These are phyloP conservation scores for Drosophila sp. DNA, from an alignment of 1,140 invertebrate genomes.

Conservation along the genomic window DNA sequence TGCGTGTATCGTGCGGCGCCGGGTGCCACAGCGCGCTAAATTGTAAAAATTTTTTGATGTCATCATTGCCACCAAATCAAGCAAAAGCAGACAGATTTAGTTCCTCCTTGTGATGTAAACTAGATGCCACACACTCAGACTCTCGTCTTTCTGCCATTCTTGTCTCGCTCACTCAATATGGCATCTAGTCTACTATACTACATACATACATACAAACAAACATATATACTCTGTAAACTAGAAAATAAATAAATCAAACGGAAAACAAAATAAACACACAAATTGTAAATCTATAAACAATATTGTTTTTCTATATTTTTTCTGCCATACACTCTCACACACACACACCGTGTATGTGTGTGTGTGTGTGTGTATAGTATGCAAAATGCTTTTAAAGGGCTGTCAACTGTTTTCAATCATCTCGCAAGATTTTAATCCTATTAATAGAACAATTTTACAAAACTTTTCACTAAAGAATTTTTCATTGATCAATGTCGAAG, in stretches of 20 bases:
- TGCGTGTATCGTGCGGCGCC: constrained; percentile 57
- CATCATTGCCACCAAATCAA: constrained; percentile 10
- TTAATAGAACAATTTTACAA: neutral
- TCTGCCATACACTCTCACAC: too few species aligned
- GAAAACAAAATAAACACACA: constrained; percentile 8
- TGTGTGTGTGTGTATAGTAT: neutral
- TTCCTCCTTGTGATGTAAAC: constrained; percentile 60
- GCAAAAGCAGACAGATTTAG: constrained; percentile 33
- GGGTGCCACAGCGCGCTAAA: constrained; percentile 54
- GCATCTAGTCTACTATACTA: constrained; percentile 11
- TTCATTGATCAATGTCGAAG: neutral
- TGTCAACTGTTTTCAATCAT: constrained; percentile 45
- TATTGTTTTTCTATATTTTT: neutral
- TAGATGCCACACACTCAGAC: constrained; percentile 20
- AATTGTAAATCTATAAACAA: constrained; percentile 13
- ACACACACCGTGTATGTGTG: neutral
- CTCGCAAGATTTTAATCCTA: neutral
- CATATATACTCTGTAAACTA: constrained; percentile 13
- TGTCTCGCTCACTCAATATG: constrained; percentile 1
- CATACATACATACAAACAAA: neutral
- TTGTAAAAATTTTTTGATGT: constrained; percentile 14
- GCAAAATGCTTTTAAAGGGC: constrained; percentile 35
- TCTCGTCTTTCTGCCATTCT: neutral
- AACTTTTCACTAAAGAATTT: neutral
- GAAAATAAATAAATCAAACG: constrained; percentile 15